phyloP scores from a whole-genome alignment of 2,888 invertebrate genomes.

The Rotaria socialis region DNA sequence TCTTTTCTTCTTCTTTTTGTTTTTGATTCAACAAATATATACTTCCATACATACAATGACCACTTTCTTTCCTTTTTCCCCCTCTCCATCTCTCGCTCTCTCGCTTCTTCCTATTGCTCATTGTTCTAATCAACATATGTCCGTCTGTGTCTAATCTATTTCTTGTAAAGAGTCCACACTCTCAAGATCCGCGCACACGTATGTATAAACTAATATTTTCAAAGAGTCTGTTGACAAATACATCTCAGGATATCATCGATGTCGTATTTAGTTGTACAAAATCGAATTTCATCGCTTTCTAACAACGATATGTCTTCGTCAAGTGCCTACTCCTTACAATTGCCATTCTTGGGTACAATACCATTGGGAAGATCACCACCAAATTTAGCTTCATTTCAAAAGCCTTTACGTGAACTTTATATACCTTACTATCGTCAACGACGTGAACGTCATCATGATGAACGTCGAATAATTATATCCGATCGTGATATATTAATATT shows the following conservation, averaged over 20 bases:
- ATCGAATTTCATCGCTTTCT: neutral
- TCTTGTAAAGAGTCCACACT: neutral
- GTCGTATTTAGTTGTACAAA: neutral
- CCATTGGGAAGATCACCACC: conserved; percentile 1
- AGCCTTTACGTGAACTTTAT: conserved; percentile 28
- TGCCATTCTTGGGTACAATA: conserved; percentile 21
- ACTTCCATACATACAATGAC: neutral
- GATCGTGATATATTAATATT: conserved; percentile 25
- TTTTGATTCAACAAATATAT: neutral
- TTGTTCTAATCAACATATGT: neutral
- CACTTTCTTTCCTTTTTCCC: neutral
- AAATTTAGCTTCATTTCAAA: conserved; percentile 20
- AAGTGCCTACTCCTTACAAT: conserved; percentile 29
- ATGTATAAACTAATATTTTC: neutral
- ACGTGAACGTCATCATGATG: conserved; percentile 12
- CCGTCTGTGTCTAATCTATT: neutral
- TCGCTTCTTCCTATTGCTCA: neutral
- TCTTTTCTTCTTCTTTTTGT: neutral
- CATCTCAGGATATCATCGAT: neutral
- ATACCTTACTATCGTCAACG: conserved; percentile 28
- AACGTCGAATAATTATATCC: conserved; percentile 28
- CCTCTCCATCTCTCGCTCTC: neutral
- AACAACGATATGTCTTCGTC: neutral
- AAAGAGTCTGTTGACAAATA: neutral
- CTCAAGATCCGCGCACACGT: neutral